A percentile compares a stretch with the other conserved stretches of the same genome.
phyloP scores from a whole-genome alignment of 2,113 vertebrate genomes.

The Corythoichthys haematopterus region DNA sequence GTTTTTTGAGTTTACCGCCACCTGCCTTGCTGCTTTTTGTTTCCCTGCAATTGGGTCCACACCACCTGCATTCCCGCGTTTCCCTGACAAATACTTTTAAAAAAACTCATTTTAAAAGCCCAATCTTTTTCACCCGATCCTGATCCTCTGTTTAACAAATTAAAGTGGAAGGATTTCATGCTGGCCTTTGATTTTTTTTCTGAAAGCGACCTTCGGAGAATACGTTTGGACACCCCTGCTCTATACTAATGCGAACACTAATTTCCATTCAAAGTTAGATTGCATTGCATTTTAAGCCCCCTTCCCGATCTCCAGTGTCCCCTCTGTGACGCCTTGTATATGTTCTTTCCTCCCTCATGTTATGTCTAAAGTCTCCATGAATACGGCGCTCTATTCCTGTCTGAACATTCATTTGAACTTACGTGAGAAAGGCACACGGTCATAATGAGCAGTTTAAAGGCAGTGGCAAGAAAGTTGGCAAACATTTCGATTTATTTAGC shows the following conservation, averaged over 20 bases:
- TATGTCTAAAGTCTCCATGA: conserved; percentile 52
- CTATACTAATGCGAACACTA: conserved; percentile 36
- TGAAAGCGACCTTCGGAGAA: too few species aligned
- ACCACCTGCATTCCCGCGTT: too few species aligned
- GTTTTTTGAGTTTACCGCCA: too few species aligned
- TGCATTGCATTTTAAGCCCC: conserved; percentile 46
- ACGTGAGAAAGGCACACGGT: conserved; percentile 18
- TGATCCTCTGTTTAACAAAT: too few species aligned
- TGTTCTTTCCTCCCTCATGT: conserved; percentile 47
- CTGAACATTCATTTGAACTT: conserved; percentile 41
- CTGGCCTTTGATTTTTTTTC: too few species aligned
- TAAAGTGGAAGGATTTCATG: too few species aligned
- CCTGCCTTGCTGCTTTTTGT: too few species aligned
- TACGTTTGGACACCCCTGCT: background rate
- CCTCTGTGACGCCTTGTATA: conserved; percentile 35
- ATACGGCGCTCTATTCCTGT: conserved; percentile 55
- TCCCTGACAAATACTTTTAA: too few species aligned
- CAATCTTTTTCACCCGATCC: too few species aligned
- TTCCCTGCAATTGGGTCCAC: too few species aligned
- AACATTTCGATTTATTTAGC: conserved; percentile 15
- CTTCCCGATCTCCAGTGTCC: conserved; percentile 15
- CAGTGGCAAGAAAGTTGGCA: conserved; percentile 29
- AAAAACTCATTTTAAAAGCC: too few species aligned
- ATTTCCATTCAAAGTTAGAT: conserved; percentile 34
- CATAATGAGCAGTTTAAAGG: conserved; percentile 20